Evolutionary conservation across 2,888 invertebrate genomes (phyloP).

Genomic region (Phyllotreta cruciferae): DNA sequence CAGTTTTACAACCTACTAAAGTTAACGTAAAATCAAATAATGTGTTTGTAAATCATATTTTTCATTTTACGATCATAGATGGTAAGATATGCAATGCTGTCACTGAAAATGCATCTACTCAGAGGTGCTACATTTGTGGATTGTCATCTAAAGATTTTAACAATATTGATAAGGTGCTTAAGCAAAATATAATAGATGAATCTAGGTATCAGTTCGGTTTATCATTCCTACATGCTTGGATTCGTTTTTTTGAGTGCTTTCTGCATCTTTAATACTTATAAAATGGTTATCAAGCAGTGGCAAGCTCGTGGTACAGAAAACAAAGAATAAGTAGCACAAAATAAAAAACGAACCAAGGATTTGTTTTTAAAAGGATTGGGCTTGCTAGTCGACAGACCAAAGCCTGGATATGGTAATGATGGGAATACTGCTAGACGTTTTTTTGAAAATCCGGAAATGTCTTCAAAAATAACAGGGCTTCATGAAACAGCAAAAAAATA

Average conservation of each 20-base stretch:
- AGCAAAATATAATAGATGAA: too few species aligned
- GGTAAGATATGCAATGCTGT: conserved; percentile 9
- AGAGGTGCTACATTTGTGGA: conserved; percentile 11
- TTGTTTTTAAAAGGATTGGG: too few species aligned
- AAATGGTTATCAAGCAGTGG: neutral
- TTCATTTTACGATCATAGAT: conserved; percentile 14
- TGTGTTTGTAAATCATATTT: too few species aligned
- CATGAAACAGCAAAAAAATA: too few species aligned
- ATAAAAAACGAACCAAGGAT: too few species aligned
- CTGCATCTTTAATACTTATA: conserved; percentile 27
- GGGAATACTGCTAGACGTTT: conserved; percentile 34
- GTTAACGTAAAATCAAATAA: too few species aligned
- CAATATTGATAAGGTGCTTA: conserved; percentile 16
- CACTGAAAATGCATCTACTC: conserved; percentile 8
- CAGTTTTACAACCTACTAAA: conserved; percentile 1
- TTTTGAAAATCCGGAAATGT: conserved; percentile 37
- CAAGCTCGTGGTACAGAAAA: conserved; percentile 14
- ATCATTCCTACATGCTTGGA: conserved; percentile 31
- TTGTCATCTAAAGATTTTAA: conserved; percentile 16
- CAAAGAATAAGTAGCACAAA: too few species aligned
- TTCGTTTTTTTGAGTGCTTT: conserved; percentile 30
- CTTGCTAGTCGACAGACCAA: conserved; percentile 8
- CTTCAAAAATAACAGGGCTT: too few species aligned
- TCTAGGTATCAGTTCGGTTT: conserved; percentile 16
- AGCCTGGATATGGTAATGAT: conserved; percentile 40